Conservation (phyloP, 2,113 vertebrate genomes). For the Herpailurus yagouaroundi region DNA sequence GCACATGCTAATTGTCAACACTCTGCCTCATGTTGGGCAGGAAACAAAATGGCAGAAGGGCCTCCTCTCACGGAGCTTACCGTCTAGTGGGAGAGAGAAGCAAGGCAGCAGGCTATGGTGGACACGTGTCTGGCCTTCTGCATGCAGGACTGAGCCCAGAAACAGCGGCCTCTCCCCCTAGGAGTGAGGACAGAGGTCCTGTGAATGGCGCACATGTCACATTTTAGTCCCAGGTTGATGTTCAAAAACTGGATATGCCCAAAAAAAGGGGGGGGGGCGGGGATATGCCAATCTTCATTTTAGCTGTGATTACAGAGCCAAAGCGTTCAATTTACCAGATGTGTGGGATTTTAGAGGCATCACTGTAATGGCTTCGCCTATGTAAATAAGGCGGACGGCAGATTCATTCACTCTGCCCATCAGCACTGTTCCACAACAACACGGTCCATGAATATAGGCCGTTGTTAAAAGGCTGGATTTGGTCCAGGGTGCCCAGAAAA, state of each 20-base stretch:
- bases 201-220: fast-evolving
- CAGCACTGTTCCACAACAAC: not conserved
- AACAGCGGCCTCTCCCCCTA: not conserved
- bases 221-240: not conserved
- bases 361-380: not conserved
- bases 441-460: not conserved
- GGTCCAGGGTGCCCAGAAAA: not conserved
- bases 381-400: not conserved
- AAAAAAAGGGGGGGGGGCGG: too few species aligned
- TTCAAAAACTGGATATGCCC: not conserved
- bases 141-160: not conserved
- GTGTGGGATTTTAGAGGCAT: not conserved
- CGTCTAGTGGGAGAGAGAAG: not conserved
- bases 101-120: fast-evolving
- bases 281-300: not conserved
- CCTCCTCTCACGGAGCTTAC: fast-evolving
- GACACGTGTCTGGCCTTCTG: not conserved
- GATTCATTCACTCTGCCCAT: not conserved
- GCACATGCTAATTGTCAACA: not conserved
- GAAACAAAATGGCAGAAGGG: not conserved
- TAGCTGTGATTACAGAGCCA: not conserved
- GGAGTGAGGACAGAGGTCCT: not conserved
- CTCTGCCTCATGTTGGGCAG: not conserved
- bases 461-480: not conserved
- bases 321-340: not conserved